Evolutionary conservation across 37 sponge, comb jelly and placozoan species (phyloP).

Genomic region (Mnemiopsis leidyi): DNA sequence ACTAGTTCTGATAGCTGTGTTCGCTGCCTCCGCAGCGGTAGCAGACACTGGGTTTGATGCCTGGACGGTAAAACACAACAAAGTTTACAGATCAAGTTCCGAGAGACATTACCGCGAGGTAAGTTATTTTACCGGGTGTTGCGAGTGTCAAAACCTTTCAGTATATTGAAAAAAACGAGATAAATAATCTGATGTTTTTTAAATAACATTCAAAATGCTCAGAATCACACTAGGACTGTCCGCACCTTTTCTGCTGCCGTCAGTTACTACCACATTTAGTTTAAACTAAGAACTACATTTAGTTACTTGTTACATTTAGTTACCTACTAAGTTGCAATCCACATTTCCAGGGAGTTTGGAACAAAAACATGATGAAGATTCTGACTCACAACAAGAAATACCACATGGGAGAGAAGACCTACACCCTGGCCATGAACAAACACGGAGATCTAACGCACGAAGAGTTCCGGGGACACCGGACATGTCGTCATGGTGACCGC

Average conservation of each 20-base stretch:
- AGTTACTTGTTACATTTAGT: too few relatives aligned
- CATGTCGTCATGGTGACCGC: background rate
- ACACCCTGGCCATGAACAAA: constrained; percentile 47
- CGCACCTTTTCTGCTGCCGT: too few relatives aligned
- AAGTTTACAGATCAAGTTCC: background rate
- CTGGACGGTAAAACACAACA: constrained; percentile 11
- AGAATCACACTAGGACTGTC: too few relatives aligned
- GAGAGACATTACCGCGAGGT: constrained; percentile 13
- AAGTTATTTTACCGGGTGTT: background rate
- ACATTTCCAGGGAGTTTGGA: constrained; percentile 21
- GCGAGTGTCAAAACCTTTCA: too few relatives aligned
- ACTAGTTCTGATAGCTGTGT: background rate
- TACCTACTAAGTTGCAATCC: too few relatives aligned
- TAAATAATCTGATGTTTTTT: too few relatives aligned
- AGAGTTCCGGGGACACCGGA: background rate
- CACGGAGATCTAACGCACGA: constrained; percentile 22
- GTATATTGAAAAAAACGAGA: too few relatives aligned
- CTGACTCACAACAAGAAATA: background rate
- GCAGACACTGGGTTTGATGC: background rate
- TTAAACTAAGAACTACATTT: too few relatives aligned
- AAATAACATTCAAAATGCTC: too few relatives aligned
- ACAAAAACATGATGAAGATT: background rate
- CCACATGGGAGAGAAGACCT: constrained; percentile 34
- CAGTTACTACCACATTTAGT: too few relatives aligned
- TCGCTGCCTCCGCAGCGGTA: background rate